Evolutionary conservation across 37 sponge, comb jelly and placozoan species (phyloP).

Genomic region (Aplysina aerophoba): DNA sequence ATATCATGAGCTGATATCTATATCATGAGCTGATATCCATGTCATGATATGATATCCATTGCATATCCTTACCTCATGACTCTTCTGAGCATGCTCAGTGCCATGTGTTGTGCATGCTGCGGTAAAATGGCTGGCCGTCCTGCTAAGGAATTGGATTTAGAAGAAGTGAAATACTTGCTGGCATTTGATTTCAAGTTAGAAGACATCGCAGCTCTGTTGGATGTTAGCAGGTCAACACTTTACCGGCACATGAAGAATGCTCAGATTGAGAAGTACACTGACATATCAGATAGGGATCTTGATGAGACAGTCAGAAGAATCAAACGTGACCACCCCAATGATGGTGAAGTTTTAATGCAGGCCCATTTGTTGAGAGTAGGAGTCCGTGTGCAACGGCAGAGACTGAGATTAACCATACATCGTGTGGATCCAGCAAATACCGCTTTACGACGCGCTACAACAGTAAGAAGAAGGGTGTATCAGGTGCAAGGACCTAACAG

Average conservation of each 20-base stretch:
- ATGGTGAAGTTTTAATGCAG: conserved; percentile 22
- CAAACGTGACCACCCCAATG: conserved; percentile 20
- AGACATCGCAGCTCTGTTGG: conserved; percentile 4
- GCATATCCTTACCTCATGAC: no score
- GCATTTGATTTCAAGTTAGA: conserved; percentile 17
- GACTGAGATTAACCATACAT: conserved; percentile 36
- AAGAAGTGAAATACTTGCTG: conserved; percentile 22
- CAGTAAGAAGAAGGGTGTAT: conserved; percentile 46
- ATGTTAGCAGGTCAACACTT: conserved; percentile 26
- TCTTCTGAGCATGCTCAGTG: conserved; percentile 31
- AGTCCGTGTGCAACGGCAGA: conserved; percentile 22
- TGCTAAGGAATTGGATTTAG: background rate
- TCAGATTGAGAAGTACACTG: conserved; percentile 27
- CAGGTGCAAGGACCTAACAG: conserved; percentile 46
- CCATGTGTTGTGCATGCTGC: background rate
- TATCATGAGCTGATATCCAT: no score
- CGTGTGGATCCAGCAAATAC: conserved; percentile 46
- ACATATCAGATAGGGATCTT: conserved; percentile 17
- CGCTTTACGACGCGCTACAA: conserved; percentile 8
- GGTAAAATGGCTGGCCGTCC: conserved; percentile 24
- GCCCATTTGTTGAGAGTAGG: conserved; percentile 30
- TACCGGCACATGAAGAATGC: conserved; percentile 6
- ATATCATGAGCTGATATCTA: no score
- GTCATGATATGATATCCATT: no score
- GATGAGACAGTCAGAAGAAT: conserved; percentile 7